Percentiles rank a stretch among this genome's conserved stretches.
These are phyloP conservation scores for Nyctibius bracteatus DNA, from an alignment of 2,113 vertebrate genomes.

Conservation along the genomic window DNA sequence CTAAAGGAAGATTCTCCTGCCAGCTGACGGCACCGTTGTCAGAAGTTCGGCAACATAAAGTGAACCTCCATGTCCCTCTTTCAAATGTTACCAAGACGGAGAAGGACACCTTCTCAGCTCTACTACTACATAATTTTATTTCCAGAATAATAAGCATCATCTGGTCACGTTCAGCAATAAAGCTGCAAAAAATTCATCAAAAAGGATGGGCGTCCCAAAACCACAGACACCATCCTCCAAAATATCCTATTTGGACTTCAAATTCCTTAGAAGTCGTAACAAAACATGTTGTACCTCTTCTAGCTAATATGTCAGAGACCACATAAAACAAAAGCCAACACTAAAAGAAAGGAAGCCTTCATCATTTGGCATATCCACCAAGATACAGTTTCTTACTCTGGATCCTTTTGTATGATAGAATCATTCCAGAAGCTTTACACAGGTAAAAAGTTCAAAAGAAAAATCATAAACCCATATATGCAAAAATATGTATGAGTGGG, in stretches of 20 bases:
- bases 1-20: not conserved
- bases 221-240: not conserved
- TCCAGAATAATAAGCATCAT: not conserved
- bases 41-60: not conserved
- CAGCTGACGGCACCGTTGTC: not conserved
- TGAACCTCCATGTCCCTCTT: not conserved
- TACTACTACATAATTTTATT: not conserved
- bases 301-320: not conserved
- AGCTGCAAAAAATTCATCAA: not conserved
- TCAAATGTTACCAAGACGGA: not conserved
- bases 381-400: not conserved
- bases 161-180: not conserved
- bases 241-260: no score
- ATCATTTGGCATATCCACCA: fast-evolving
- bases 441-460: not conserved
- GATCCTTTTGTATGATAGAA: not conserved
- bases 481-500: no score
- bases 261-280: not conserved
- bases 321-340: no score
- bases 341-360: not conserved
- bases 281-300: not conserved
- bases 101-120: not conserved
- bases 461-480: fast-evolving
- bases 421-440: not conserved
- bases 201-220: not conserved